Evolutionary conservation across 2,797 vertebrate genomes (phyloP).

Genomic region (Manis crassicaudata): DNA sequence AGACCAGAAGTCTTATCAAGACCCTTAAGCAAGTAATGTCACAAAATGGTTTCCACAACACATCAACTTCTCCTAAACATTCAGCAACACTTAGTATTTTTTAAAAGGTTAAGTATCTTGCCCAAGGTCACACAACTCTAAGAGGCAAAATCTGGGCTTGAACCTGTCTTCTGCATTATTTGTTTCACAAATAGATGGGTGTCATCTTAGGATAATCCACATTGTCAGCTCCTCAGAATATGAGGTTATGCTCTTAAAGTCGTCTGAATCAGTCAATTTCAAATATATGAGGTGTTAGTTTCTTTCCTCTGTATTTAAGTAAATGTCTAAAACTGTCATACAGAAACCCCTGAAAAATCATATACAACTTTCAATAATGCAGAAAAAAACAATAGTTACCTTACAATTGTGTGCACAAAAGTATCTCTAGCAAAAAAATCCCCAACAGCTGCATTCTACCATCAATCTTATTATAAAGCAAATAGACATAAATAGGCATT

Average conservation of each 20-base stretch:
- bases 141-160: slow-evolving; percentile 19
- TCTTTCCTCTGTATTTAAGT: slow-evolving; percentile 31
- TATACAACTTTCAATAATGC: background rate
- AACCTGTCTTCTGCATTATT: background rate
- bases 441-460: slow-evolving; percentile 9
- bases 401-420: slow-evolving; percentile 29
- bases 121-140: slow-evolving; percentile 31
- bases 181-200: slow-evolving; percentile 42
- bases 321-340: slow-evolving; percentile 37
- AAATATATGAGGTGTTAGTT: slow-evolving; percentile 53
- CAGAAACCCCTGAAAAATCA: slow-evolving; percentile 23
- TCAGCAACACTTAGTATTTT: slow-evolving; percentile 6
- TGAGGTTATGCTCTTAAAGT: slow-evolving; percentile 25
- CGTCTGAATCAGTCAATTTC: slow-evolving; percentile 49
- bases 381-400: slow-evolving; percentile 29
- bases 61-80: background rate
- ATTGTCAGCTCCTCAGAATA: slow-evolving; percentile 39
- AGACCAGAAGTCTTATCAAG: slow-evolving; percentile 35
- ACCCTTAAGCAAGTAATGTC: slow-evolving; percentile 24
- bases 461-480: slow-evolving; percentile 44
- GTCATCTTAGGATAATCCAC: slow-evolving; percentile 15
- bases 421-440: slow-evolving; percentile 46
- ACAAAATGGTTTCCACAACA: slow-evolving; percentile 37
- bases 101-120: slow-evolving; percentile 36
- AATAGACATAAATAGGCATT: slow-evolving; percentile 24